A percentile compares a stretch with the other conserved stretches of the same genome.
Evolutionary conservation across 2,797 vertebrate genomes (phyloP).

Genomic region (Toxotes lorentzi): DNA sequence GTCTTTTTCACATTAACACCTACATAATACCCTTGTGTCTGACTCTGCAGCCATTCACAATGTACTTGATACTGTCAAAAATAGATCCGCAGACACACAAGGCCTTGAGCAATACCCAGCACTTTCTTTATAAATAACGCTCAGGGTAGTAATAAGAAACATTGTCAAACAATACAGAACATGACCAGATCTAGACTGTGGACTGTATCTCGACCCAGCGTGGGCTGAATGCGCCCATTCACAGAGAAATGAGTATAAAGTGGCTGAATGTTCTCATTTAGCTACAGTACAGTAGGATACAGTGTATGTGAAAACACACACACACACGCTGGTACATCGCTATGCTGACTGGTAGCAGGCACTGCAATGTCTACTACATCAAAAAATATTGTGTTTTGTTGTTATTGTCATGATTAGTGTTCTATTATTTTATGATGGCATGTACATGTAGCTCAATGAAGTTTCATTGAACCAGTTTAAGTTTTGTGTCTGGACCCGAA

Average conservation of each 20-base stretch:
- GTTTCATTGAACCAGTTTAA: not conserved
- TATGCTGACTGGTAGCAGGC: constrained; percentile 16
- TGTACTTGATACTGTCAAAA: constrained; percentile 33
- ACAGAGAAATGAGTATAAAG: constrained; percentile 61
- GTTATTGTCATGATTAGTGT: not conserved
- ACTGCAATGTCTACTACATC: constrained; percentile 24
- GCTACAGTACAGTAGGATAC: constrained; percentile 75
- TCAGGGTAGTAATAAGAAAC: constrained; percentile 37
- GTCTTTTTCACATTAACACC: constrained; percentile 33
- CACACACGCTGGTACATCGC: constrained; percentile 40
- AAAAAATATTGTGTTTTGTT: constrained; percentile 4
- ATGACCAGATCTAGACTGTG: constrained; percentile 44
- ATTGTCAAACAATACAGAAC: constrained; percentile 49
- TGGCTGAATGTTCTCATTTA: constrained; percentile 79
- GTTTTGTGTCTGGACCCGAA: not conserved
- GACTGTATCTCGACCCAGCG: constrained; percentile 28
- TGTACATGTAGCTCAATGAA: not conserved
- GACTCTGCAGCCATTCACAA: not conserved
- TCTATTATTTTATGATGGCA: not conserved
- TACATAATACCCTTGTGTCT: constrained; percentile 14
- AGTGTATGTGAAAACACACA: constrained; percentile 54
- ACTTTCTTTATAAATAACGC: constrained; percentile 16
- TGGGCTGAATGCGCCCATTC: constrained; percentile 76
- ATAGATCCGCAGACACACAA: constrained; percentile 16
- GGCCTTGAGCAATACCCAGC: constrained; percentile 11